phyloP scores from a whole-genome alignment of 2,888 invertebrate species.

The Seira ritae region DNA sequence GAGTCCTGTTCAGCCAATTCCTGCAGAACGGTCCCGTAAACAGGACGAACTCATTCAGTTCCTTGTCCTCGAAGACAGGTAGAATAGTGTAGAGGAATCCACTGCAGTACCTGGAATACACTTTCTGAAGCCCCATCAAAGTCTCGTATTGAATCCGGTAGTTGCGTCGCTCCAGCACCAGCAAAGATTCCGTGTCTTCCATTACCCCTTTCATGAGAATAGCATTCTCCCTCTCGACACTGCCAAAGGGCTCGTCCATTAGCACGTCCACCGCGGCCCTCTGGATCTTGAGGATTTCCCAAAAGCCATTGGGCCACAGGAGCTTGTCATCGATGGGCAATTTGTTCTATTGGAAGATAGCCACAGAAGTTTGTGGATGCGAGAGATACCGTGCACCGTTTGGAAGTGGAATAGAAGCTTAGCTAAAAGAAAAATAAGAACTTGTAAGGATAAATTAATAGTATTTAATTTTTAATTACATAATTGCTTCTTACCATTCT shows the following conservation, averaged over 20 bases:
- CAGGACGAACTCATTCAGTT: conserved; percentile 37
- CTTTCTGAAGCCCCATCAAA: conserved; percentile 46
- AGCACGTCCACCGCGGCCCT: conserved; percentile 41
- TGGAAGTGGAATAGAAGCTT: conserved; percentile 43
- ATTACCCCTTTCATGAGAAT: conserved; percentile 45
- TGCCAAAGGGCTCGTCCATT: conserved; percentile 52
- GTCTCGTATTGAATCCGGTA: conserved; percentile 38
- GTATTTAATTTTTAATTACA: not conserved
- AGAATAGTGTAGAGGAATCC: conserved; percentile 41
- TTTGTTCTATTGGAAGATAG: conserved; percentile 23
- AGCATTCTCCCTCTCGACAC: conserved; percentile 50
- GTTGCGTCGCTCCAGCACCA: conserved; percentile 36
- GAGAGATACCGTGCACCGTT: conserved; percentile 32
- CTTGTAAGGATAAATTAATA: no score
- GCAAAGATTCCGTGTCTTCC: conserved; percentile 50
- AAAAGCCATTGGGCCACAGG: conserved; percentile 48
- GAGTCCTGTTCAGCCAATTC: not conserved
- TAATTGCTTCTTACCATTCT: conserved; percentile 35
- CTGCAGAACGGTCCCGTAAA: conserved; percentile 51
- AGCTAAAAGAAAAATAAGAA: conserved; percentile 21
- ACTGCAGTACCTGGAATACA: conserved; percentile 50
- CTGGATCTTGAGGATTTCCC: conserved; percentile 49
- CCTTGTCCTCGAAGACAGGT: conserved; percentile 55
- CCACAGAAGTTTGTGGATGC: conserved; percentile 33
- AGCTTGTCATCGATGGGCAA: conserved; percentile 21